Evolutionary conservation across 1,140 invertebrate genomes (phyloP).

Genomic region (Drosophila varians): DNA sequence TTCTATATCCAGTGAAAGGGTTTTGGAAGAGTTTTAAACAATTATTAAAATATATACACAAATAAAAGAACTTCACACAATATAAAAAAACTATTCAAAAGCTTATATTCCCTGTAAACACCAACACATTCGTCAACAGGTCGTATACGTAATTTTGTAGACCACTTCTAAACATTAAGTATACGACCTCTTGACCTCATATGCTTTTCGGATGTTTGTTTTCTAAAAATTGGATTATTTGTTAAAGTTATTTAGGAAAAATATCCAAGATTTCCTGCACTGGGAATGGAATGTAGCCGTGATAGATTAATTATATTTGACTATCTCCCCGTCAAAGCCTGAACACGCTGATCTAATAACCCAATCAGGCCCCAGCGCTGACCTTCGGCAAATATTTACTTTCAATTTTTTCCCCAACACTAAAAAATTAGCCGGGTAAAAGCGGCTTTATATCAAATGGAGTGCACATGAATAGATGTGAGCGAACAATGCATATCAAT

Average conservation of each 20-base stretch:
- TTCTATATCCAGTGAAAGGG: not conserved
- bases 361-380: slow-evolving; percentile 38
- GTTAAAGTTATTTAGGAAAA: too few relatives aligned
- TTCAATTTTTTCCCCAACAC: slow-evolving; percentile 58
- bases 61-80: not conserved
- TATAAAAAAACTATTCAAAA: too few relatives aligned
- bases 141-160: not conserved
- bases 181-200: not conserved
- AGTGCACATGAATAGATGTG: slow-evolving; percentile 24
- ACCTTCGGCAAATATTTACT: slow-evolving; percentile 75
- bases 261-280: not conserved
- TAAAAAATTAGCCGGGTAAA: slow-evolving; percentile 47
- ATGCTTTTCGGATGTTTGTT: not conserved
- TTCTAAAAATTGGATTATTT: too few relatives aligned
- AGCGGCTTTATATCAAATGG: slow-evolving; percentile 30
- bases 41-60: too few relatives aligned
- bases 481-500: slow-evolving; percentile 63
- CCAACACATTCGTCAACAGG: too few relatives aligned
- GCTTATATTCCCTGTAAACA: too few relatives aligned
- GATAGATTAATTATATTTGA: not conserved
- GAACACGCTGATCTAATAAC: slow-evolving; percentile 76
- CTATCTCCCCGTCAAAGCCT: not conserved
- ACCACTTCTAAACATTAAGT: not conserved
- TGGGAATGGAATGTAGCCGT: not conserved
- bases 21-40: too few relatives aligned